Evolutionary conservation across 2,797 vertebrate genomes (phyloP), one percentile per base, ranked within the genome.

Genomic region (Sebastolobus altivelis): DNA sequence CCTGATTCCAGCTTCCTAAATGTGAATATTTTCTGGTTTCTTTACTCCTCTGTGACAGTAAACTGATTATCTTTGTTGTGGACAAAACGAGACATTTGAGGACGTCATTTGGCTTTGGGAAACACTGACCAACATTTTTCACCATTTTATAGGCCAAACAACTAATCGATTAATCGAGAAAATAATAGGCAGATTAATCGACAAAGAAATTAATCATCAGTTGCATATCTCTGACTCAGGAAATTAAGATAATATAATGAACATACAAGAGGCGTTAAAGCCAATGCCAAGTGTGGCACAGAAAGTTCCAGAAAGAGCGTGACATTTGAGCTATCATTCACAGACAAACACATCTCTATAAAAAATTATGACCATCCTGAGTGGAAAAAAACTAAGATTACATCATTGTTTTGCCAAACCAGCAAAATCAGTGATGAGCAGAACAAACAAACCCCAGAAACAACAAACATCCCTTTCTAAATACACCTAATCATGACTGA

Each of bases 401-500:
- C n/a, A 77, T 33, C 18, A 73, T 5, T 55, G 31, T 71, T 77
- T 16, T 35, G 43, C 20, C 35, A 60, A 70, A 79, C 35, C 40
- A 83, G 49, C 46, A 55, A 58, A 25, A 46, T 22, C 27, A 31
- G 12, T 37, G 20, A 68, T 38, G 6, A 59, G 22, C 37, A 71
- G 55, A 46, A 46, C 55, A 63, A 49, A 31, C n/a, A 29, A 46
- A 46, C 6, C 18, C 12, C 43, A 63, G 59, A 9, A 33, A 58
- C 31, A 65, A 59, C 69, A 80, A 77, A 69, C 25, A 79, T 31
- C 49, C 20, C 43, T 69, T 62, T 65, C 46, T 66, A 29, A 78
- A 56, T 65, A 82, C 31, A 67, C 10, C 20, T 20, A 18, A 38
- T 60, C 58, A 55, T 18, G 20, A 65, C 55, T 59, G n/a, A 54